Evolutionary conservation across 2,888 invertebrate genomes (phyloP).

Genomic region (Ichneumoninae sp.): DNA sequence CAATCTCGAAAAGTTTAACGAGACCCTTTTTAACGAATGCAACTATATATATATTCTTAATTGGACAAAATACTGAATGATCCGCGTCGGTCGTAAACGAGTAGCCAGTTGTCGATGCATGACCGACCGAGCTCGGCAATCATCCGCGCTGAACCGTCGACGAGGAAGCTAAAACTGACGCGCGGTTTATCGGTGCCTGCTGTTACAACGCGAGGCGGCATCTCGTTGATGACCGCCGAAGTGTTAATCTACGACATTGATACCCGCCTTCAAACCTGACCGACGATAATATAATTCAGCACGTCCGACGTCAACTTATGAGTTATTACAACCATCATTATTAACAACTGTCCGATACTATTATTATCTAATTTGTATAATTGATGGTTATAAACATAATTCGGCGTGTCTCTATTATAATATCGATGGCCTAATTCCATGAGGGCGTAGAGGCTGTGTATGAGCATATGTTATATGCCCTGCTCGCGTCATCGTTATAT

Average conservation of each 20-base stretch:
- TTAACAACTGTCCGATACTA: background rate
- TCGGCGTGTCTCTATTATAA: background rate
- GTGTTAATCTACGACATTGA: slow-evolving; percentile 2
- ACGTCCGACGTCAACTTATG: background rate
- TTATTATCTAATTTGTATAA: slow-evolving; percentile 35
- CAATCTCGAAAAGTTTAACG: background rate
- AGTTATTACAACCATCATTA: background rate
- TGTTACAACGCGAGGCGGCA: slow-evolving; percentile 37
- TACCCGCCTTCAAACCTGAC: background rate
- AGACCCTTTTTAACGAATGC: background rate
- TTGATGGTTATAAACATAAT: slow-evolving; percentile 5
- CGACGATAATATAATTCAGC: slow-evolving; percentile 1
- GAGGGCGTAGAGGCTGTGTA: background rate
- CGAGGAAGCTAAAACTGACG: slow-evolving; percentile 28
- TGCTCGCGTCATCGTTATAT: background rate
- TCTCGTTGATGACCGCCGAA: slow-evolving; percentile 46
- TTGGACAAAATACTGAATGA: background rate
- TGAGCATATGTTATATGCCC: background rate
- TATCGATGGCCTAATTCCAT: background rate
- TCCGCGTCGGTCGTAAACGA: background rate
- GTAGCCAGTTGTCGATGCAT: slow-evolving; percentile 41
- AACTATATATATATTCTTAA: background rate
- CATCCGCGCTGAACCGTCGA: slow-evolving; percentile 30
- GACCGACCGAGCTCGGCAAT: slow-evolving; percentile 46
- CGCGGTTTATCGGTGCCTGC: slow-evolving; percentile 9